Conservation (phyloP, 2,888 invertebrate species). For the Eugnorisma glareosa region DNA sequence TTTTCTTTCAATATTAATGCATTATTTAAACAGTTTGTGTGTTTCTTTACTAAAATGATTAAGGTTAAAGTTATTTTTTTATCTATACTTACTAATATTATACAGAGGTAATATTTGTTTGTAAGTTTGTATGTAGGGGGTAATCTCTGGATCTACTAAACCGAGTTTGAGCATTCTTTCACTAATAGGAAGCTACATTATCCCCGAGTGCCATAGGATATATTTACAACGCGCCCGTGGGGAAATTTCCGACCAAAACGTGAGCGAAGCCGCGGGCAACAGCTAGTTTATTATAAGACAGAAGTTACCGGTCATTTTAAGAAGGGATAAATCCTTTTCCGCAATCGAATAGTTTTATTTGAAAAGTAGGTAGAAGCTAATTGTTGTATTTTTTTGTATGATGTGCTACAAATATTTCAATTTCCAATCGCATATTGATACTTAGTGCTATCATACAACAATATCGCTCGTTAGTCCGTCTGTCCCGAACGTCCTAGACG, state of each 20-base stretch:
- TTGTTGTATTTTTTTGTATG: neutral
- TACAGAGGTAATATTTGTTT: no score
- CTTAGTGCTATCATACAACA: conserved; percentile 18
- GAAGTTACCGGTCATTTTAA: neutral
- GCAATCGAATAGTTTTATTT: neutral
- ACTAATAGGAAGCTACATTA: no score
- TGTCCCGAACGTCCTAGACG: conserved; percentile 33
- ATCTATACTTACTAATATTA: no score
- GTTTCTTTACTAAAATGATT: neutral
- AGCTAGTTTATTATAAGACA: no score
- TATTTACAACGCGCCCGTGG: no score
- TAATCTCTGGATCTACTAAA: no score
- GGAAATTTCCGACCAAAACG: no score
- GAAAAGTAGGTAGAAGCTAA: neutral
- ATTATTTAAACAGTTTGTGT: neutral
- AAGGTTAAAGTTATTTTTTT: no score
- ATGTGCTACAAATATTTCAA: neutral
- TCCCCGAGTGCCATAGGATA: no score
- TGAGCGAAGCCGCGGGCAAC: no score
- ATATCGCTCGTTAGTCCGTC: conserved; percentile 40
- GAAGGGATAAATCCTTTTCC: neutral
- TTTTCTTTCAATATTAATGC: conserved; percentile 7
- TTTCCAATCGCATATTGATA: neutral
- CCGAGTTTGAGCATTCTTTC: no score
- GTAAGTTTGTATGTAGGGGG: no score